phyloP scores from a whole-genome alignment of 2,797 vertebrate genomes.

The Simalia tracyae region DNA sequence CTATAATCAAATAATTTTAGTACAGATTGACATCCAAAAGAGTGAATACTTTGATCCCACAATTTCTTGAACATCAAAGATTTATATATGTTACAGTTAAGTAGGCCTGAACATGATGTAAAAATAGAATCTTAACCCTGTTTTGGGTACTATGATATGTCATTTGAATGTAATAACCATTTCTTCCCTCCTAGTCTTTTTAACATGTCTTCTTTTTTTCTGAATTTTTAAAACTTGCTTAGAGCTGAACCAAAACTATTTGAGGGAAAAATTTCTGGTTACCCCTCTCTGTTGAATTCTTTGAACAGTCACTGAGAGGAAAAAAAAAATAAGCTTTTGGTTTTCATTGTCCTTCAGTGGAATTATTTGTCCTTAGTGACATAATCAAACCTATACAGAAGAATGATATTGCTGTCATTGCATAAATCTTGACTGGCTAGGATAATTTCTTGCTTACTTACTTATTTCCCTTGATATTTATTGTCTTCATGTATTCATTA shows the following conservation, averaged over 20 bases:
- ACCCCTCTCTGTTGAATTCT: not conserved
- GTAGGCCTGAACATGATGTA: constrained; percentile 34
- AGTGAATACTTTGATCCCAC: constrained; percentile 70
- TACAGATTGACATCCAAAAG: constrained; percentile 66
- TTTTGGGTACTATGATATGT: constrained; percentile 30
- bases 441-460: not conserved
- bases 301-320: not conserved
- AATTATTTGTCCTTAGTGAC: not conserved
- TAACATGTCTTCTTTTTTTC: not conserved
- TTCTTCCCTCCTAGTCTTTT: not conserved
- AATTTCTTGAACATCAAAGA: constrained; percentile 73
- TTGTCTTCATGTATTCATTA: not conserved
- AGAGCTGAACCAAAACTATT: not conserved
- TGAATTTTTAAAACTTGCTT: constrained; percentile 29
- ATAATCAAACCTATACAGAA: not conserved
- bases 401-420: not conserved
- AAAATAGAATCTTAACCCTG: constrained; percentile 29
- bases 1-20: constrained; percentile 70
- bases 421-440: not conserved
- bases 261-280: not conserved
- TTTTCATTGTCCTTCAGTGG: not conserved
- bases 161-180: constrained; percentile 36
- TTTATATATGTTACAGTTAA: constrained; percentile 57
- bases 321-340: not conserved
- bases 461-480: not conserved